These are phyloP conservation scores for Eilema griseolum DNA, from an alignment of 2,888 invertebrate genomes.

Conservation along the genomic window DNA sequence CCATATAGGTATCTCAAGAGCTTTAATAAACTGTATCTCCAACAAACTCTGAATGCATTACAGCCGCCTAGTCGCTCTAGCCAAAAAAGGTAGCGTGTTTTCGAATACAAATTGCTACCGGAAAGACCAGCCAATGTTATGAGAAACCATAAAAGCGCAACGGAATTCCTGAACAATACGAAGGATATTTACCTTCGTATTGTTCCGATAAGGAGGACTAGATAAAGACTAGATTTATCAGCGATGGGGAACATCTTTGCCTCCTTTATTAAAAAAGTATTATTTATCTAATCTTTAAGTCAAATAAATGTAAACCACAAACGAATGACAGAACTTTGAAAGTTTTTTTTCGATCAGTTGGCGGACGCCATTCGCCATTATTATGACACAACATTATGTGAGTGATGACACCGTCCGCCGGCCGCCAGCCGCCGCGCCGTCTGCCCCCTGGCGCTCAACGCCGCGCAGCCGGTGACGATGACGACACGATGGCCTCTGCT, in stretches of 20 bases:
- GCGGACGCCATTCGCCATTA: not conserved
- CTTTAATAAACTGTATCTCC: not conserved
- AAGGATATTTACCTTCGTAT: not conserved
- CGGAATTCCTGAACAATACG: not conserved
- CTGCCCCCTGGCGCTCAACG: not conserved
- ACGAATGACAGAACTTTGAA: too few species aligned
- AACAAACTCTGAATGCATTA: not conserved
- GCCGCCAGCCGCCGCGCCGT: constrained; percentile 12
- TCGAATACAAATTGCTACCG: constrained; percentile 4
- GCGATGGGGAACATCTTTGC: too few species aligned
- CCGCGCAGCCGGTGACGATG: constrained; percentile 4
- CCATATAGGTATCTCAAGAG: not conserved
- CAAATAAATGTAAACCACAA: not conserved
- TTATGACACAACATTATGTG: not conserved
- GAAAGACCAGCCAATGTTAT: not conserved
- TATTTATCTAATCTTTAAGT: not conserved
- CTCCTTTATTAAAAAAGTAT: not conserved
- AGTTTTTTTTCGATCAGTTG: not conserved
- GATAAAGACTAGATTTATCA: too few species aligned
- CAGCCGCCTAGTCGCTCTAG: not conserved
- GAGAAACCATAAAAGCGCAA: not conserved
- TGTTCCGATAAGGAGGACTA: not conserved
- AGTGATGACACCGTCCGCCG: too few species aligned
- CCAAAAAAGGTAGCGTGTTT: not conserved
- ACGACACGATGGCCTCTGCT: constrained; percentile 15